Conservation (phyloP, 2,113 vertebrate species). For the Melospiza melodia region DNA sequence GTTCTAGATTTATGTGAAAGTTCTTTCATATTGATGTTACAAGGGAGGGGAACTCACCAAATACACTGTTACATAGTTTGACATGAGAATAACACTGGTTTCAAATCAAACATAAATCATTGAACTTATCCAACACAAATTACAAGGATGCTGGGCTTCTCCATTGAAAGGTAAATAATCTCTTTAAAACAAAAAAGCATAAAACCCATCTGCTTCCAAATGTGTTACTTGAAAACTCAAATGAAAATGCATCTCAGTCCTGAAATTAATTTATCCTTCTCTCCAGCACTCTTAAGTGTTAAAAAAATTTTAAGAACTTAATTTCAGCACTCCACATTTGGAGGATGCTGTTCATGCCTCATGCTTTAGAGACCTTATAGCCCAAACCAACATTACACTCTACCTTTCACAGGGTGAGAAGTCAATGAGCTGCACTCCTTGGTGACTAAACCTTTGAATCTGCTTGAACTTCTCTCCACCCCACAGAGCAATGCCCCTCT, state of each 20-base stretch:
- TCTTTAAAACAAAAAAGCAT: neutral
- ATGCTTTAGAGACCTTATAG: neutral
- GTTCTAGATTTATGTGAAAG: neutral
- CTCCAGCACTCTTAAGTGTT: neutral
- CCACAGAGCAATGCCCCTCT: slow-evolving; percentile 95
- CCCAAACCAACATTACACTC: rapidly evolving
- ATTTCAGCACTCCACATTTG: neutral
- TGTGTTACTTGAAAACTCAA: neutral
- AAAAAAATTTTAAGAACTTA: neutral
- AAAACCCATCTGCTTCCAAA: neutral
- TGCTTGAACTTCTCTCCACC: slow-evolving; percentile 99
- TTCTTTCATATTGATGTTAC: neutral
- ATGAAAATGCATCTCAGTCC: neutral
- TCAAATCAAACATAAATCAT: rapidly evolving
- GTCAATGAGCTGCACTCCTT: slow-evolving; percentile 96
- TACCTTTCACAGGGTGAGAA: slow-evolving; percentile 98
- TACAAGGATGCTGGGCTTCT: neutral
- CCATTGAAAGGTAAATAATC: neutral
- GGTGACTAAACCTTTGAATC: slow-evolving; percentile 97
- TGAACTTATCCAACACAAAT: neutral
- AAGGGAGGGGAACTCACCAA: neutral
- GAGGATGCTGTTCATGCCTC: neutral
- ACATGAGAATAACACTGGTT: neutral
- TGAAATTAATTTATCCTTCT: neutral
- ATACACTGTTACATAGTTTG: neutral